Evolutionary conservation across 2,113 vertebrate genomes (phyloP), one percentile per base, ranked within the genome.

Genomic region (Bubo bubo): DNA sequence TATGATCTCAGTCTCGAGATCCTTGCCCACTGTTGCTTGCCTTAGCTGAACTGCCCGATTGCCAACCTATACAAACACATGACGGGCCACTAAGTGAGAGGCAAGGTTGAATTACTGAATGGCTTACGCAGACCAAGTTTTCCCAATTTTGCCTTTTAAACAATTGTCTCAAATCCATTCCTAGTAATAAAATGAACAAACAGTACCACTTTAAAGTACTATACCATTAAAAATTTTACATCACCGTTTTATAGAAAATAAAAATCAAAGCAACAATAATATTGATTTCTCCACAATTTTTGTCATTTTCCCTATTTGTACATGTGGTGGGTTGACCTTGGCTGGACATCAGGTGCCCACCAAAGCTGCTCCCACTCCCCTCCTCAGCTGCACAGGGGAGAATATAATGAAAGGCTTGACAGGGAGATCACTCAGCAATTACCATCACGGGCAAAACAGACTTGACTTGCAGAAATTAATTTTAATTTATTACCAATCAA

Each of bases 291-390:
- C 15, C 18, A 30, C 37, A 75, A 50, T 18, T 67, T 45, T 28
- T 11, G 88, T 15, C 90, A 62, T 26, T 73, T 68, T 59, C 64
- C 4, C 4, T 30, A 67, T 37, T 60, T 67, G 27, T 9, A 39
- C 20, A 11, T 21, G 34, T 12, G 12, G 8, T 30, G 5, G 28
- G 34, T 10, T 88, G 56, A 80, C 8, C 20, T 10, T 72, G 53
- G 8, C 41, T 67, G 47, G 30, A 32, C 0, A 9, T 12, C 37
- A 64, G 9, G 26, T 14, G 16, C 16, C 43, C 37, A 88, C 34
- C 37, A 77, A 41, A 45, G 37, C 35, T 0, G 0, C 16, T 22
- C n/a, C 27, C 43, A 17, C 4, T 27, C 17, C 52, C 24, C 16
- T 76, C 39, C 28, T 81, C 58, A 62, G 21, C 9, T 28, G 28